Conservation (phyloP, 2,888 invertebrate genomes). For the Piscicola geometra region DNA sequence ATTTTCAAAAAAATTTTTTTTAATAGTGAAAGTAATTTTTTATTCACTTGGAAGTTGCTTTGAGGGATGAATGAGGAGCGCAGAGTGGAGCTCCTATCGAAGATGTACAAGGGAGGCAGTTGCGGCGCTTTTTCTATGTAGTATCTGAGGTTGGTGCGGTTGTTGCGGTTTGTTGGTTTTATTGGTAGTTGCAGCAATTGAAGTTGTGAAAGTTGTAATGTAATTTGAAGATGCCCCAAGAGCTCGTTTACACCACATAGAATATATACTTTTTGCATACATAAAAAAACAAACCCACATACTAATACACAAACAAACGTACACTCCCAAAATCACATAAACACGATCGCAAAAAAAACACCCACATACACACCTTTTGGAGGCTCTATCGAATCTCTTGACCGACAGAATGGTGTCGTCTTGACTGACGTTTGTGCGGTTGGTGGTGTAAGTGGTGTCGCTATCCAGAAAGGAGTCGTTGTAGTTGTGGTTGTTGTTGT, state of each 20-base stretch:
- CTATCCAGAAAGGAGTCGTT: conserved; percentile 83
- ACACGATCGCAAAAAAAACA: too few species aligned
- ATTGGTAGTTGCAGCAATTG: background rate
- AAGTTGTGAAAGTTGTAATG: too few species aligned
- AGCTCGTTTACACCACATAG: too few species aligned
- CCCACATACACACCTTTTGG: background rate
- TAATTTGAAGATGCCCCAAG: too few species aligned
- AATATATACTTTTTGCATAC: too few species aligned
- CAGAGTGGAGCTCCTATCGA: background rate
- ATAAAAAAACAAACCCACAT: background rate
- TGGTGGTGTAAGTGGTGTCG: conserved; percentile 69
- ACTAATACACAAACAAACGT: too few species aligned
- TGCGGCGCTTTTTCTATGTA: background rate
- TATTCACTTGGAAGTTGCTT: background rate
- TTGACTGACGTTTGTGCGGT: conserved; percentile 24
- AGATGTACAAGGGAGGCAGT: background rate
- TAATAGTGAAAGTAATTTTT: too few species aligned
- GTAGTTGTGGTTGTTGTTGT: conserved; percentile 59
- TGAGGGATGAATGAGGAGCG: background rate
- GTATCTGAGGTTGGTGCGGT: background rate
- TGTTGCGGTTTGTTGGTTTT: background rate
- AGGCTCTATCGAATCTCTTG: conserved; percentile 27
- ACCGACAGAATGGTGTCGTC: conserved; percentile 59
- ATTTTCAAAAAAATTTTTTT: too few species aligned
- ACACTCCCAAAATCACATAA: too few species aligned